Percentiles rank a stretch among this genome's conserved stretches.
Evolutionary conservation across 2,797 vertebrate species (phyloP).

Genomic region (Muscicapa striata): DNA sequence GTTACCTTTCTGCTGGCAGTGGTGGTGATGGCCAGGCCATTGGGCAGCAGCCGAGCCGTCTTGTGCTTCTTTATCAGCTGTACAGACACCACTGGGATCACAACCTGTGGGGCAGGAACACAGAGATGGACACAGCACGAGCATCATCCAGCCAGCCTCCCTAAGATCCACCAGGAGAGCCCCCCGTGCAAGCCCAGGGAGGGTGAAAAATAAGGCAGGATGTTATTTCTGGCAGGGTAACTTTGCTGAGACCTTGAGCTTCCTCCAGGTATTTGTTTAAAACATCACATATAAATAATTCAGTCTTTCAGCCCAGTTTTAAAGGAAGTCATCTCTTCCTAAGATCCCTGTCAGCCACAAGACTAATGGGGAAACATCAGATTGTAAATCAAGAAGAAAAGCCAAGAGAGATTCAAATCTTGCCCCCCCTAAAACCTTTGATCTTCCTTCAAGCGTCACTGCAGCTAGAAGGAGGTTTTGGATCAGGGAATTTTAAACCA

Average conservation of each 20-base stretch:
- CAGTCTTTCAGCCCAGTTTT: conserved; percentile 27
- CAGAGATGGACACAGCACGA: background rate
- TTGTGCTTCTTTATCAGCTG: conserved; percentile 95
- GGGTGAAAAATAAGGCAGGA: background rate
- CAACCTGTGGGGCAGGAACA: conserved; percentile 78
- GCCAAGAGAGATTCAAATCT: background rate
- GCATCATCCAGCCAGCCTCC: background rate
- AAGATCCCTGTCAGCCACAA: background rate
- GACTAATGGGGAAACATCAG: background rate
- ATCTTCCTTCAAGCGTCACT: background rate
- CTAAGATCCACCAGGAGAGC: background rate
- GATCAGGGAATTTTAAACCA: background rate
- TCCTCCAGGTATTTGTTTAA: conserved; percentile 15
- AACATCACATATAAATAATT: conserved; percentile 40
- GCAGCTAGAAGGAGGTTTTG: background rate
- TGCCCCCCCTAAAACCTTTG: background rate
- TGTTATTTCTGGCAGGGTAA: background rate
- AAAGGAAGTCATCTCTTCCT: background rate
- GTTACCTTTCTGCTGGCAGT: conserved; percentile 88
- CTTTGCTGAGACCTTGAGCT: background rate
- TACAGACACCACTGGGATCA: conserved; percentile 90
- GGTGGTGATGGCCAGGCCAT: conserved; percentile 93
- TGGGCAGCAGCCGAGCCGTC: conserved; percentile 92
- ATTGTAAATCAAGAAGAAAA: background rate
- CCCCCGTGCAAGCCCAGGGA: background rate